Evolutionary conservation across 2,113 vertebrate species (phyloP).

Genomic region (Notechis scutatus): DNA sequence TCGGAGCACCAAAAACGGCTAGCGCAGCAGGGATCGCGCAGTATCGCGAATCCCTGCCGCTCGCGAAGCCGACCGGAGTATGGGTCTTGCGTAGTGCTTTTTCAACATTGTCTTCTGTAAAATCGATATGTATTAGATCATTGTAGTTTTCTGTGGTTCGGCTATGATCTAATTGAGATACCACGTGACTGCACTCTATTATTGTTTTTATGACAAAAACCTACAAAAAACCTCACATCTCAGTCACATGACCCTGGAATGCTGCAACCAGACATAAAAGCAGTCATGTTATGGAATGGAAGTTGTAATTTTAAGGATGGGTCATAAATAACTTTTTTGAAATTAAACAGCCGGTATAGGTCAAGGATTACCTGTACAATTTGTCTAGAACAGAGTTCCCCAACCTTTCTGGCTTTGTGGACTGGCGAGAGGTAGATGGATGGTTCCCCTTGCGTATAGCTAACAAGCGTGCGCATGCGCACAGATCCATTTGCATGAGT

Average conservation of each 20-base stretch:
- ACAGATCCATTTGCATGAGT: not conserved
- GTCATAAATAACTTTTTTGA: not conserved
- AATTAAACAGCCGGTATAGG: not conserved
- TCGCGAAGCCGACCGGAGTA: too few species aligned
- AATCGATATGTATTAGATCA: too few species aligned
- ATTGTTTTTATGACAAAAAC: not conserved
- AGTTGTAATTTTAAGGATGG: not conserved
- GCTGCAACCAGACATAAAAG: not conserved
- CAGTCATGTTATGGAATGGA: not conserved
- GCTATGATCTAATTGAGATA: not conserved
- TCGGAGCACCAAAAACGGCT: too few species aligned
- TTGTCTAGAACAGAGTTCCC: not conserved
- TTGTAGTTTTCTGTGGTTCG: too few species aligned
- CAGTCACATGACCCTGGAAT: not conserved
- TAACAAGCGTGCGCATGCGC: not conserved
- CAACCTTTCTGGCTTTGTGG: not conserved
- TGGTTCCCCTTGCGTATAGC: not conserved
- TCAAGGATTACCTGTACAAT: not conserved
- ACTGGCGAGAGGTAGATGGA: too few species aligned
- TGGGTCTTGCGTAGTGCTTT: too few species aligned
- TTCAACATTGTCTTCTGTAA: too few species aligned
- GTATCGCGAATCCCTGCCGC: too few species aligned
- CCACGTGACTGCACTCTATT: not conserved
- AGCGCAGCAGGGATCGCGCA: too few species aligned
- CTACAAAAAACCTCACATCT: not conserved